phyloP scores from a whole-genome alignment of 1,140 invertebrate genomes.

The Helicoverpa zea region DNA sequence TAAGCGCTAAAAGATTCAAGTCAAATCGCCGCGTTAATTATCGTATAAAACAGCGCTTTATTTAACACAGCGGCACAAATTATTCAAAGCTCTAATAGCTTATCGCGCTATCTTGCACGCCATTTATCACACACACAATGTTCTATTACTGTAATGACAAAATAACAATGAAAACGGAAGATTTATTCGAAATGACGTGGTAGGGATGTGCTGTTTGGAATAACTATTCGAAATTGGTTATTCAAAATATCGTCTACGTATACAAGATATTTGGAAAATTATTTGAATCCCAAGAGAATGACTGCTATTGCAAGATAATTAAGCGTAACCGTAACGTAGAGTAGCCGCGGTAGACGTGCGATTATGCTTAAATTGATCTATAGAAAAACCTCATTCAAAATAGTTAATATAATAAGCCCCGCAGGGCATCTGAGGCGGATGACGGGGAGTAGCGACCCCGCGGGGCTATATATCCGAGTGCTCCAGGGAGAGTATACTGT shows the following conservation, averaged over 20 bases:
- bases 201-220: slow-evolving; percentile 14
- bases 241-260: neutral
- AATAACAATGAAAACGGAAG: slow-evolving; percentile 60
- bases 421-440: too few species aligned
- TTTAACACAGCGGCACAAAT: slow-evolving; percentile 34
- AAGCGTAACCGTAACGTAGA: too few species aligned
- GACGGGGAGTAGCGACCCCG: too few species aligned
- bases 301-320: too few species aligned
- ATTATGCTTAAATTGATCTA: too few species aligned
- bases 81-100: slow-evolving; percentile 47
- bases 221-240: slow-evolving; percentile 7
- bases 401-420: too few species aligned
- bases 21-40: slow-evolving; percentile 31
- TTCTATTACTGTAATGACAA: slow-evolving; percentile 65
- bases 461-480: too few species aligned
- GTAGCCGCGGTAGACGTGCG: too few species aligned
- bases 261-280: too few species aligned
- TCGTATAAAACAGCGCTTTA: slow-evolving; percentile 14
- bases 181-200: slow-evolving; percentile 50
- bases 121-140: slow-evolving; percentile 52
- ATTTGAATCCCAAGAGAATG: too few species aligned
- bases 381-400: too few species aligned
- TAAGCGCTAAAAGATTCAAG: slow-evolving; percentile 19
- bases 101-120: slow-evolving; percentile 33
- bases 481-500: too few species aligned